Percentiles rank a stretch among this genome's conserved stretches.
Evolutionary conservation across 1,140 invertebrate genomes (phyloP).

Genomic region (Drosophila arawakana): DNA sequence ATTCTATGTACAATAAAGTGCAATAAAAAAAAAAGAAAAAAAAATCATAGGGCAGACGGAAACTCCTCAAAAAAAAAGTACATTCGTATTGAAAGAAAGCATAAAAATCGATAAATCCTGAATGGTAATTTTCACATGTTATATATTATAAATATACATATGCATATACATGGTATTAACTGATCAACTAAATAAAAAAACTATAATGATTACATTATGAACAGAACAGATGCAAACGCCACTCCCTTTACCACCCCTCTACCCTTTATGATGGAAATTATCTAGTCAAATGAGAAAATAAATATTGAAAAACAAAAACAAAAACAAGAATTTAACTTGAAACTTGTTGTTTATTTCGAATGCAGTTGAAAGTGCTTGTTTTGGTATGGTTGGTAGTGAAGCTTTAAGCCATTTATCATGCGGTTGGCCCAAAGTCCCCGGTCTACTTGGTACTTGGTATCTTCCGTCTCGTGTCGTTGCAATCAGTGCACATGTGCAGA

Average conservation of each 20-base stretch:
- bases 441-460: neutral
- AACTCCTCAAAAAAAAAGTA: constrained; percentile 3
- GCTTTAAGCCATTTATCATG: constrained; percentile 61
- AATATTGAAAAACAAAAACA: constrained; percentile 62
- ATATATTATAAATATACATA: constrained; percentile 62
- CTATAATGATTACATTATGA: constrained; percentile 67
- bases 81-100: no score
- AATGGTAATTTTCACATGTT: constrained; percentile 66
- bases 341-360: neutral
- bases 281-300: constrained; percentile 79
- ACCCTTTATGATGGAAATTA: constrained; percentile 66
- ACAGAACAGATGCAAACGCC: constrained; percentile 29
- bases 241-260: constrained; percentile 3
- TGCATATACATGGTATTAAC: constrained; percentile 67
- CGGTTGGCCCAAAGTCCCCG: constrained; percentile 11
- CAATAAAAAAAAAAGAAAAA: constrained; percentile 43
- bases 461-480: constrained; percentile 28
- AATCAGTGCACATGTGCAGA: constrained; percentile 67
- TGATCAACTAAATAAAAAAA: constrained; percentile 59
- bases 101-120: constrained; percentile 14
- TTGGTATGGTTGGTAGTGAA: constrained; percentile 9
- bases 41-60: constrained; percentile 14
- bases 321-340: constrained; percentile 45
- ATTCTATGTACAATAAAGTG: constrained; percentile 59
- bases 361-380: neutral